phyloP scores from a whole-genome alignment of 2,113 vertebrate genomes.

The Ctenomys sociabilis region DNA sequence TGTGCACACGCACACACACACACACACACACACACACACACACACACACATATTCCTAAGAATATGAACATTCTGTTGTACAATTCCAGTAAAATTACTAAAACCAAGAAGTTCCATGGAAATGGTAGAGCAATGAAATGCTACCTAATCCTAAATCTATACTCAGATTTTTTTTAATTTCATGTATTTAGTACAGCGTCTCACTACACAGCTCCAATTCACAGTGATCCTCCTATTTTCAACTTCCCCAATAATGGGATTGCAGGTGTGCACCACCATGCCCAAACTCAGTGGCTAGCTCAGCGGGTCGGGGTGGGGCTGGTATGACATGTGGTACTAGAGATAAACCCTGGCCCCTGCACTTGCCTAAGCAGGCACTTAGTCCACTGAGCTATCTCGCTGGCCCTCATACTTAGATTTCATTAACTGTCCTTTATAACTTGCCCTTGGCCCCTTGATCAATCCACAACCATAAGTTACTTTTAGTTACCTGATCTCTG shows the following conservation, averaged over 20 bases:
- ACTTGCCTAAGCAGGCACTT: too few relatives aligned
- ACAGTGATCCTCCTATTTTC: too few relatives aligned
- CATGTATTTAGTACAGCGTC: too few relatives aligned
- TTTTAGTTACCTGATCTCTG: neutral
- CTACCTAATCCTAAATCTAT: neutral
- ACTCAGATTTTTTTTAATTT: neutral
- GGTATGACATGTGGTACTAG: too few relatives aligned
- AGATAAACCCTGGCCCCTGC: too few relatives aligned
- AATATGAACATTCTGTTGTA: neutral
- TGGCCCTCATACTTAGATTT: neutral
- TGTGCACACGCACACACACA: fast-evolving
- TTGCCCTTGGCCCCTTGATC: neutral
- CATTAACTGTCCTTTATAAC: neutral
- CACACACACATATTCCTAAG: neutral
- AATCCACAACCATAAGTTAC: neutral
- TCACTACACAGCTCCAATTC: too few relatives aligned
- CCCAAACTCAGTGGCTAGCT: too few relatives aligned
- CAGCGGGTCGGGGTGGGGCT: too few relatives aligned
- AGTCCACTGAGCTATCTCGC: too few relatives aligned
- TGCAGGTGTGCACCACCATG: too few relatives aligned
- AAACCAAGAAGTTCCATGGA: neutral
- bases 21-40: too few relatives aligned
- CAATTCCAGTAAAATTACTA: neutral
- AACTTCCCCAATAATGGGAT: too few relatives aligned
- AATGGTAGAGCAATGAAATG: neutral